Evolutionary conservation across 2,113 vertebrate genomes (phyloP).

Genomic region (Microcebus griseorufus): DNA sequence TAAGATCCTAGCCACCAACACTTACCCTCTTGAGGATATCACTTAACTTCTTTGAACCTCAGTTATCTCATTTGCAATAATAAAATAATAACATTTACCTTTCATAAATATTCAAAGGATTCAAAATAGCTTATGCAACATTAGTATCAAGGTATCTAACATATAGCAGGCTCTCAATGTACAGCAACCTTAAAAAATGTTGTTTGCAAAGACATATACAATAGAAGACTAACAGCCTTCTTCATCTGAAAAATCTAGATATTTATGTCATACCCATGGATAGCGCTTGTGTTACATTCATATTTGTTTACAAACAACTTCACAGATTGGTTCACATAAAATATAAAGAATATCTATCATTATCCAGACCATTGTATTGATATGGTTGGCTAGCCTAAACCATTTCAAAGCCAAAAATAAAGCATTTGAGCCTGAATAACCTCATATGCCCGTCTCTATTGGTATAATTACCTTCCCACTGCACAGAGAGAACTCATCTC

Average conservation of each 20-base stretch:
- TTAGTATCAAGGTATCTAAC: neutral
- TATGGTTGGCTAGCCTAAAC: neutral
- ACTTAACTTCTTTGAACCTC: neutral
- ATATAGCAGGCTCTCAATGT: neutral
- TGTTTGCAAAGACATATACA: neutral
- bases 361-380: neutral
- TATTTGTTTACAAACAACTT: neutral
- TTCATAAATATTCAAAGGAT: neutral
- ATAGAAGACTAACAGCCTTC: neutral
- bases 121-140: neutral
- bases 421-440: neutral
- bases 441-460: neutral
- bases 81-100: neutral
- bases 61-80: neutral
- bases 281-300: neutral
- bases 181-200: neutral
- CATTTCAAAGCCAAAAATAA: constrained; percentile 1
- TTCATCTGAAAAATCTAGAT: neutral
- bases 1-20: neutral
- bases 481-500: neutral
- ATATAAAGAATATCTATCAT: constrained; percentile 31
- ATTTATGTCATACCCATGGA: neutral
- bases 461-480: neutral
- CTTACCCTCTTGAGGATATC: neutral
- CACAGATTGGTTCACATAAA: neutral